Evolutionary conservation across 1,140 invertebrate species (phyloP).

Genomic region (Pygmarrhopalites habei): DNA sequence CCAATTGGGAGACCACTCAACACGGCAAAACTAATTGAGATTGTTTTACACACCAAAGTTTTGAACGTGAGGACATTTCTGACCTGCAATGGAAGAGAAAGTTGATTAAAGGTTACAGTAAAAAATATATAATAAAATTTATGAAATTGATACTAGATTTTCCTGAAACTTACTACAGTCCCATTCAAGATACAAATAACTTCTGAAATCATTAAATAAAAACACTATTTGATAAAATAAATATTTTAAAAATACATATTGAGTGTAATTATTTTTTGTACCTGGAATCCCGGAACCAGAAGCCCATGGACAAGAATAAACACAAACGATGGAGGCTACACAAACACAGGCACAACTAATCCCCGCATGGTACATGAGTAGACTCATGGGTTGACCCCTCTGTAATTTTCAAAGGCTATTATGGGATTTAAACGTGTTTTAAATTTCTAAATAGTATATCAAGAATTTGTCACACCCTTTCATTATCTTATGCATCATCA

Average conservation of each 20-base stretch:
- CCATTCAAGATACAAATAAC: slow-evolving; percentile 48
- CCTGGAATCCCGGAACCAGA: slow-evolving; percentile 47
- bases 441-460: too few species aligned
- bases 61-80: slow-evolving; percentile 42
- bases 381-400: slow-evolving; percentile 15
- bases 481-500: neutral
- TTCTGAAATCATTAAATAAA: too few species aligned
- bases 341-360: slow-evolving; percentile 22
- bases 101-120: neutral
- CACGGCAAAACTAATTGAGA: slow-evolving; percentile 46
- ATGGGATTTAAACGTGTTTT: neutral
- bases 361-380: slow-evolving; percentile 29
- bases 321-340: slow-evolving; percentile 38
- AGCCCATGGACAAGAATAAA: slow-evolving; percentile 45
- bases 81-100: slow-evolving; percentile 36
- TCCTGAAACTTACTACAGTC: slow-evolving; percentile 43
- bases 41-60: slow-evolving; percentile 46
- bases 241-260: too few species aligned
- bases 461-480: too few species aligned
- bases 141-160: neutral
- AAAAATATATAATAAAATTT: neutral
- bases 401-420: slow-evolving; percentile 6
- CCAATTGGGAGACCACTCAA: slow-evolving; percentile 47
- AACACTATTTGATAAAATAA: too few species aligned
- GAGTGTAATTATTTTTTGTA: too few species aligned